A percentile compares a stretch with the other conserved stretches of the same genome.
Conservation (phyloP, 2,113 vertebrate genomes). For the Crotalus viridis region DNA sequence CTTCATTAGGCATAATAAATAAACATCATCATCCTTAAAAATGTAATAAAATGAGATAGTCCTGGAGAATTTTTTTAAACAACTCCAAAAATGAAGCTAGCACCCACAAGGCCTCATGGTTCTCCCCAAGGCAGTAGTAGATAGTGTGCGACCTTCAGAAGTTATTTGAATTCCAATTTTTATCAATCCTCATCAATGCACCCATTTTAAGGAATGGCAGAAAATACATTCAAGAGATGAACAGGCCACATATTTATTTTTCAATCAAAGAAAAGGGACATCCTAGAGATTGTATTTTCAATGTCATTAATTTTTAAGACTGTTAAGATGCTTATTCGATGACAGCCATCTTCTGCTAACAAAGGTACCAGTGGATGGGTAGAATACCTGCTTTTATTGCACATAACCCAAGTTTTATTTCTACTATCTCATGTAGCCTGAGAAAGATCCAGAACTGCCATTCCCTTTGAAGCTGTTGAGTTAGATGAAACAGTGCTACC, state of each 20-base stretch:
- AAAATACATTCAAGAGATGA: not conserved
- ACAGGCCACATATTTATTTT: not conserved
- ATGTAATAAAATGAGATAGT: not conserved
- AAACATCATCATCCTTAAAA: not conserved
- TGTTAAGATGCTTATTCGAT: not conserved
- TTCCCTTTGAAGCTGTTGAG: not conserved
- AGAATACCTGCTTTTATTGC: not conserved
- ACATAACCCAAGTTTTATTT: not conserved
- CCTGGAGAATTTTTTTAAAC: not conserved
- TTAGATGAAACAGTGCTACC: not conserved
- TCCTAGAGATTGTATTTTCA: not conserved
- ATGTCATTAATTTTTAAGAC: not conserved
- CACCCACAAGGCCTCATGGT: not conserved
- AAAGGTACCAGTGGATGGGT: not conserved
- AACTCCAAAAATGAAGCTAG: not conserved
- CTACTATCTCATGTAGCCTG: not conserved
- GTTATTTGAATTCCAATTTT: not conserved
- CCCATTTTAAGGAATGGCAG: not conserved
- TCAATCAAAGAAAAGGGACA: not conserved
- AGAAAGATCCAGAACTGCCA: not conserved
- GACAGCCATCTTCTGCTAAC: conserved; percentile 3
- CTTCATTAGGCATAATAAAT: not conserved
- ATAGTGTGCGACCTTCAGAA: not conserved
- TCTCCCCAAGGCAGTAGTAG: not conserved
- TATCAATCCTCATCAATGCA: not conserved